Evolutionary conservation across 37 sponge, comb jelly and placozoan genomes (phyloP).

Genomic region (Bolinopsis microptera): DNA sequence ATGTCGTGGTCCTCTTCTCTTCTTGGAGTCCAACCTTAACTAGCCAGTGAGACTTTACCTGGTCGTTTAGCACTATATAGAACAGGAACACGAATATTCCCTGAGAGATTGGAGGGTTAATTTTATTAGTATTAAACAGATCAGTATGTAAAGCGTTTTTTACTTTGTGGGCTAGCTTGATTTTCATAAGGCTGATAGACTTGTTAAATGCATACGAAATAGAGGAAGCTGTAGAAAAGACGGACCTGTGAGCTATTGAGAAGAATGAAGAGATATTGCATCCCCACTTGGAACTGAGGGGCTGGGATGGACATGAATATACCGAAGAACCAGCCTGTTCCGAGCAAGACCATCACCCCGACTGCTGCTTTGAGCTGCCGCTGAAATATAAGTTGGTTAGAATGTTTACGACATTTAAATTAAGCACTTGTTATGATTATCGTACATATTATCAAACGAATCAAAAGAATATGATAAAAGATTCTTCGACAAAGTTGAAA

Average conservation of each 20-base stretch:
- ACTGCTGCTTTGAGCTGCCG: slow-evolving; percentile 62
- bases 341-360: slow-evolving; percentile 58
- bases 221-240: too few relatives aligned
- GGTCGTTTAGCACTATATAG: slow-evolving; percentile 62
- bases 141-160: background rate
- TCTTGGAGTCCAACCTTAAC: slow-evolving; percentile 42
- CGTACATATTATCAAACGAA: too few relatives aligned
- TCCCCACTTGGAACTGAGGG: slow-evolving; percentile 32
- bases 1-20: slow-evolving; percentile 42
- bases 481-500: too few relatives aligned
- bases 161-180: too few relatives aligned
- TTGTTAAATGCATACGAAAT: too few relatives aligned
- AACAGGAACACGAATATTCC: slow-evolving; percentile 55
- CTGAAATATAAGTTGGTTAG: background rate
- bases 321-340: slow-evolving; percentile 62
- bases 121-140: background rate
- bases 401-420: too few relatives aligned
- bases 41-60: slow-evolving; percentile 52
- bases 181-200: too few relatives aligned
- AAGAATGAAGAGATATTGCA: slow-evolving; percentile 58
- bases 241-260: slow-evolving; percentile 60
- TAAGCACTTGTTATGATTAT: too few relatives aligned
- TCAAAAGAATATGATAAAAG: too few relatives aligned
- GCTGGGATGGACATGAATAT: slow-evolving; percentile 47
- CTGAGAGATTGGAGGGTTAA: background rate